A percentile compares a stretch with the other conserved stretches of the same genome.
Conservation (phyloP, 1,140 invertebrate species). For the Luehdorfia chinensis region DNA sequence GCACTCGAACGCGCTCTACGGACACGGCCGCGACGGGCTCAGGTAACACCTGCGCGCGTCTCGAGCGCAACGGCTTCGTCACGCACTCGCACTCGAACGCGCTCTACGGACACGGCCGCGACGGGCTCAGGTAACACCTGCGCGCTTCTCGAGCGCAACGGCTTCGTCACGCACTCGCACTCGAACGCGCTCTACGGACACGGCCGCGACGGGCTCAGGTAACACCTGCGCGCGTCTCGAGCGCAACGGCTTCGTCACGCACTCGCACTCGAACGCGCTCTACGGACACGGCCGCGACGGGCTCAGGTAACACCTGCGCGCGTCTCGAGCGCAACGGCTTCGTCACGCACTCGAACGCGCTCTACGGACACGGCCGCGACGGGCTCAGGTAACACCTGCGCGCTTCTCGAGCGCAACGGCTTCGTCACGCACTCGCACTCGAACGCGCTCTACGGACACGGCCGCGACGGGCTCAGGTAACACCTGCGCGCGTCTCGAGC, state of each 20-base stretch:
- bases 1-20: constrained; percentile 80
- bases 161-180: no score
- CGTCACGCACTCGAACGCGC: constrained; percentile 80
- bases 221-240: constrained; percentile 53
- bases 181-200: no score
- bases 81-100: constrained; percentile 61
- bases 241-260: constrained; percentile 48
- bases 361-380: constrained; percentile 63
- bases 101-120: constrained; percentile 87
- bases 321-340: constrained; percentile 79
- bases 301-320: no score
- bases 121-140: constrained; percentile 75
- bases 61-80: constrained; percentile 49
- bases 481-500: constrained; percentile 47
- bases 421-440: constrained; percentile 53
- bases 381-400: constrained; percentile 57
- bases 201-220: constrained; percentile 80
- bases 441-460: constrained; percentile 87
- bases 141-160: no score
- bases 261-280: constrained; percentile 73
- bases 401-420: constrained; percentile 44
- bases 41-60: constrained; percentile 62
- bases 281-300: constrained; percentile 87
- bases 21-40: constrained; percentile 82
- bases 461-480: constrained; percentile 78